Evolutionary conservation across 2,113 vertebrate species (phyloP).

Genomic region (Alaudala cheleensis): DNA sequence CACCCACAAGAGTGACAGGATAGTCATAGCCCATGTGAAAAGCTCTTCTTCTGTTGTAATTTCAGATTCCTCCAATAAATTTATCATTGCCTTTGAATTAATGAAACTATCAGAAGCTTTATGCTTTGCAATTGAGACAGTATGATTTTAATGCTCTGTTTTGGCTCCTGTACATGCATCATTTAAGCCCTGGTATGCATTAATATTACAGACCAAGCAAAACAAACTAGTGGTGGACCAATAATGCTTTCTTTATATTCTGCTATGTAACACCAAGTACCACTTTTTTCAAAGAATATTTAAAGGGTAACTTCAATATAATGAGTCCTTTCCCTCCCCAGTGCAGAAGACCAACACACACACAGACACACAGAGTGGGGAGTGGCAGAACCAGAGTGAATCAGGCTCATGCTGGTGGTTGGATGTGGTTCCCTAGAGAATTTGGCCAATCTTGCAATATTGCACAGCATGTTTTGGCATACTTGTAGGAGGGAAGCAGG

Average conservation of each 20-base stretch:
- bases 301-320: not conserved
- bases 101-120: not conserved
- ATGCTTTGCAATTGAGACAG: not conserved
- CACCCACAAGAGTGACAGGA: fast-evolving
- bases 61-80: not conserved
- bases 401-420: not conserved
- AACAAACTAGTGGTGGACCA: not conserved
- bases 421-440: not conserved
- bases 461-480: not conserved
- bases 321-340: not conserved
- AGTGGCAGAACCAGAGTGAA: not conserved
- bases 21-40: not conserved
- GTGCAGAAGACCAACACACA: not conserved
- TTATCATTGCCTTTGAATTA: not conserved
- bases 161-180: not conserved
- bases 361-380: not conserved
- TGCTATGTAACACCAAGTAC: not conserved
- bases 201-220: not conserved
- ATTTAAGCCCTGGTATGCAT: not conserved
- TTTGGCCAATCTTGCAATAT: not conserved
- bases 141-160: not conserved
- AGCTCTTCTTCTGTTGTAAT: not conserved
- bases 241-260: not conserved
- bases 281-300: not conserved
- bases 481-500: not conserved